Base-by-base conservation (phyloP, 2,797 vertebrate species). In the Sebastes reedi region DNA sequence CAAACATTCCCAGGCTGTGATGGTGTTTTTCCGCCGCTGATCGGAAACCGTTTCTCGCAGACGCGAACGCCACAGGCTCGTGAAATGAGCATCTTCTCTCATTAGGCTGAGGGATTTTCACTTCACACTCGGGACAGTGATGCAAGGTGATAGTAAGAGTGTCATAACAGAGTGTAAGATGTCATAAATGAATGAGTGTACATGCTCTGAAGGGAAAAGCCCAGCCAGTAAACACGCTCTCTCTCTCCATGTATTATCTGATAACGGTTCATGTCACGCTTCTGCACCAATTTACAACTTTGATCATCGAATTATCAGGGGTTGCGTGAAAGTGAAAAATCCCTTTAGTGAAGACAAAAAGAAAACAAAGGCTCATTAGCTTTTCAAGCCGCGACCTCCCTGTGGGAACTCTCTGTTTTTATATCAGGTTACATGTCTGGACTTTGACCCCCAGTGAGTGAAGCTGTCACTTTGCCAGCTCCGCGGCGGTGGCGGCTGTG, bases 71-170 rank as follows among this genome's bases (percentile, higher is more conserved):
- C 54, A 62, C 32, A 10, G 32, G 50, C 73, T 59, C 27, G 13
- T 34, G 67, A 67, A 75, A 77, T 3, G 30, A 80, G 79, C n/a
- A 13, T 10, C 25, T 5, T 1, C 46, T 59, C 55, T 75, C 75
- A 52, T 81, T 59, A 74, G 56, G 8, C 25, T 2, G 56, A 74
- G 73, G 27, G 59, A 20, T 62, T 77, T 66, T 54, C 14, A 67
- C 62, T 74, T 67, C 50, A 83, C 82, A 76, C 36, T 39, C 13
- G 25, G 42, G 34, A 70, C 81, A 80, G 67, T 88, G 89, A 89
- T 75, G 88, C 83, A 91, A 89, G 73, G 68, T 16, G 29, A 80
- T 79, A 52, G 79, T 83, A 80, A 84, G 69, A 86, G 25, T 34
- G 55, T 83, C 65, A 83, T 46, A 76, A 59, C 10, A 4, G 9